Evolutionary conservation across 1,140 invertebrate species (phyloP), one percentile per base, ranked within the genome.

Genomic region (Drosophila kikkawai): DNA sequence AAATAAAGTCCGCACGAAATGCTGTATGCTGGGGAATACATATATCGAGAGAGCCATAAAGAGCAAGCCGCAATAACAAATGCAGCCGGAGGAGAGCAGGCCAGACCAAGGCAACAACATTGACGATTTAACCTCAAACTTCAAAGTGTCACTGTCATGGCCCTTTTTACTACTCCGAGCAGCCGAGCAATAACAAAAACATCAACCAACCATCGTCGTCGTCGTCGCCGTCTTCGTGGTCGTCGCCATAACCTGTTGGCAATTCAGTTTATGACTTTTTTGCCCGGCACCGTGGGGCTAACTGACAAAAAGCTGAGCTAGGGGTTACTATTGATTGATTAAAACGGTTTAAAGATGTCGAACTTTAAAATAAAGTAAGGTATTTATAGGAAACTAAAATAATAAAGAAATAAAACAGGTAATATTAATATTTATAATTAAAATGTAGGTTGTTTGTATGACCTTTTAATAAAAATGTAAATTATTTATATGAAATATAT

Each of bases 61-160:
- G 67, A 59, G 39, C 64, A 79, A 71, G 34, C 50, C 45, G 48
- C 66, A 59, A 74, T 39, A 66, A 68, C 58, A 75, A 63, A 37
- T 53, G 44, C 58, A 63, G 48, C 68, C 53, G 45, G 34, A 63
- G 60, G 34, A 55, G 53, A 22, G 53, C 34, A 6, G 53, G 17
- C 64, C 59, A 63, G 55, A 71, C n/a, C 81, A 75, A 80, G 61
- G 69, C 73, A 83, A 75, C 71, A 78, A 78, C 86, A 91, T 83
- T 88, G 80, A 80, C 73, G 76, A 88, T 79, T 78, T 86, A 91
- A 91, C 90, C 90, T 91, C 90, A 91, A 91, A 91, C 90, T 91
- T 91, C 80, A 86, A 83, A 91, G 90, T 91, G 90, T 91, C 90
- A 91, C 90, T 91, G 90, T 90, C 90, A 91, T 86, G 88, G 90